Evolutionary conservation across 2,888 invertebrate species (phyloP), one percentile per base, ranked within the genome.

Genomic region (Julus scandinavius): DNA sequence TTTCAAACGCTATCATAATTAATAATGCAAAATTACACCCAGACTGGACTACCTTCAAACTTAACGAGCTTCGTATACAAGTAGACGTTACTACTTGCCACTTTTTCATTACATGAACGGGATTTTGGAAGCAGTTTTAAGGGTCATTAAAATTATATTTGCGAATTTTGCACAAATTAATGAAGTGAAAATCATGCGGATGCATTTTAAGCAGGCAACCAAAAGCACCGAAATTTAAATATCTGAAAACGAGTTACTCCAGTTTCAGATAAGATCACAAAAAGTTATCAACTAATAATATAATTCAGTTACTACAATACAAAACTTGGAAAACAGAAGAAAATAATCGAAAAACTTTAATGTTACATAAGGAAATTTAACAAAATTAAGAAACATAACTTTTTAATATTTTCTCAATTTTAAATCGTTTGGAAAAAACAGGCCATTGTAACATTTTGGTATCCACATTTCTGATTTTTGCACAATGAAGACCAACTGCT

Each of bases 1-100:
- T 80, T 80, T 80, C 38, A 80, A 80, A 80, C 38, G 38, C 80
- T 29, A 80, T 29, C 15, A 80, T 80, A 80, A 80, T 80, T 80
- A 80, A 80, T 38, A 80, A 80, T 13, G 80, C 13, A 29, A 40
- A 38, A 80, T 38, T 80, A 40, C 15, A 4, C 38, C 13, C 7
- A 7, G 29, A 80, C 80, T 80, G 80, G 80, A 80, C 80, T 40
- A 80, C 80, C 80, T 80, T 80, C 80, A 15, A 38, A 80, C 4
- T 80, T 80, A 80, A 80, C 38, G 80, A 40, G 80, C 80, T 80
- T 15, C 38, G 29, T 29, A 80, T 38, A 13, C 38, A 40, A 15
- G 15, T 40, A 80, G 38, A 11, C 80, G 80, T 80, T 40, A 20
- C 72, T 6, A 72, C 2, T 58, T 5, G n/a, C 58, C 17, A 58